These are phyloP conservation scores for Brotula barbata DNA, from an alignment of 2,797 vertebrate genomes.

Conservation along the genomic window DNA sequence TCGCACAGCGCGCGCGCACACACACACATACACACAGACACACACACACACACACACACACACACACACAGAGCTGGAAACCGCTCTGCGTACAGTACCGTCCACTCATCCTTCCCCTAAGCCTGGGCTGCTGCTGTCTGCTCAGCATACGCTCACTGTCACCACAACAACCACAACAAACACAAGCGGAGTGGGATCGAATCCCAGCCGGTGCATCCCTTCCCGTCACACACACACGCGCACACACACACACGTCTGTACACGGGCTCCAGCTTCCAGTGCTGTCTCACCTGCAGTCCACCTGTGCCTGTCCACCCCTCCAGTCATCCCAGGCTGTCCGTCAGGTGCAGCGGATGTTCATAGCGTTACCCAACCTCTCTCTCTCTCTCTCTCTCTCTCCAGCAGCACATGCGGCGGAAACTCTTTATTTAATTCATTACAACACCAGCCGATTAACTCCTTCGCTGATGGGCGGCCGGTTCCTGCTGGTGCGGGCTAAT, in stretches of 20 bases:
- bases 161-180: conserved; percentile 72
- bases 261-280: conserved; percentile 37
- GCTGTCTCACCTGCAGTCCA: conserved; percentile 74
- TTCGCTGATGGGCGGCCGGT: conserved; percentile 67
- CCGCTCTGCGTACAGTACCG: conserved; percentile 23
- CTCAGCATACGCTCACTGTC: conserved; percentile 52
- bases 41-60: conserved; percentile 26
- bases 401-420: conserved; percentile 74
- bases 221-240: conserved; percentile 13
- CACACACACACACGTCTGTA: conserved; percentile 9
- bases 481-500: conserved; percentile 73
- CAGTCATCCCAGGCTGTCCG: conserved; percentile 69
- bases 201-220: conserved; percentile 47
- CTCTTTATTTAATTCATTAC: conserved; percentile 84
- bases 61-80: conserved; percentile 3
- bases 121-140: conserved; percentile 30
- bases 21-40: conserved; percentile 13
- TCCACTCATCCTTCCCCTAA: conserved; percentile 47
- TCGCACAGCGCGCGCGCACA: not conserved
- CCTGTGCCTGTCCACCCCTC: conserved; percentile 71
- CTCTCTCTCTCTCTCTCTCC: conserved; percentile 60
- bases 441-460: conserved; percentile 80
- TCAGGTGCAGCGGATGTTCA: conserved; percentile 73
- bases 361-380: conserved; percentile 36
- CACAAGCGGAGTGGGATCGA: conserved; percentile 63